A percentile compares a stretch with the other conserved stretches of the same genome.
These are phyloP conservation scores for Phanerotoma sp. DNA, from an alignment of 2,888 invertebrate species.

Conservation along the genomic window DNA sequence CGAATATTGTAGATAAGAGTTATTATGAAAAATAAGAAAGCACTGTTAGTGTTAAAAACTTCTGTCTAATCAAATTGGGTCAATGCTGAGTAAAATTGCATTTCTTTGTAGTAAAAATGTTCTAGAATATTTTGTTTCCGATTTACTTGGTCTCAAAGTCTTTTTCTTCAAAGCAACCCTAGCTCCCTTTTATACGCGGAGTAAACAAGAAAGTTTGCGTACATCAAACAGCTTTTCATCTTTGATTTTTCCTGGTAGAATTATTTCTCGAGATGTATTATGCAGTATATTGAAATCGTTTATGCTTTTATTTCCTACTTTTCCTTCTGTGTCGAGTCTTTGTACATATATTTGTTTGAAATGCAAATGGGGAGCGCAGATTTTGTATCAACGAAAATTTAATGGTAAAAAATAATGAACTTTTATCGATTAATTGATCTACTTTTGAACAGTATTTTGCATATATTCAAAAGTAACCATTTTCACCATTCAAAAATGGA, in stretches of 20 bases:
- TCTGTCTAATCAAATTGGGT: neutral
- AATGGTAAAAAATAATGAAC: neutral
- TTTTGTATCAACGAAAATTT: no score
- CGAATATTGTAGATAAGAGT: no score
- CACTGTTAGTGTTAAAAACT: no score
- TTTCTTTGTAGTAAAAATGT: neutral
- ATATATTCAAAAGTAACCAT: no score
- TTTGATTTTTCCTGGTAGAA: constrained; percentile 13
- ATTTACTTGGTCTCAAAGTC: neutral
- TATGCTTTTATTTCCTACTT: constrained; percentile 1
- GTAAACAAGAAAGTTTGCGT: constrained; percentile 9
- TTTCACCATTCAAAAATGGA: no score
- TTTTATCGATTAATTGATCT: neutral
- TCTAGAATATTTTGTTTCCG: constrained; percentile 1
- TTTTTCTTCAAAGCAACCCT: neutral
- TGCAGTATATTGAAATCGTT: neutral
- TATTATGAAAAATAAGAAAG: no score
- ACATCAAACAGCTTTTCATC: constrained; percentile 26
- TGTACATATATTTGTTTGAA: neutral
- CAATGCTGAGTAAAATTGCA: neutral
- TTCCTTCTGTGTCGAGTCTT: neutral
- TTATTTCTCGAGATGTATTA: neutral
- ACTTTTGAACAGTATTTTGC: no score
- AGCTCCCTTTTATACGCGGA: neutral
- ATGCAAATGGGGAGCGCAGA: no score